These are phyloP conservation scores for Brachionus calyciflorus DNA, from an alignment of 1,140 invertebrate genomes.

Conservation along the genomic window DNA sequence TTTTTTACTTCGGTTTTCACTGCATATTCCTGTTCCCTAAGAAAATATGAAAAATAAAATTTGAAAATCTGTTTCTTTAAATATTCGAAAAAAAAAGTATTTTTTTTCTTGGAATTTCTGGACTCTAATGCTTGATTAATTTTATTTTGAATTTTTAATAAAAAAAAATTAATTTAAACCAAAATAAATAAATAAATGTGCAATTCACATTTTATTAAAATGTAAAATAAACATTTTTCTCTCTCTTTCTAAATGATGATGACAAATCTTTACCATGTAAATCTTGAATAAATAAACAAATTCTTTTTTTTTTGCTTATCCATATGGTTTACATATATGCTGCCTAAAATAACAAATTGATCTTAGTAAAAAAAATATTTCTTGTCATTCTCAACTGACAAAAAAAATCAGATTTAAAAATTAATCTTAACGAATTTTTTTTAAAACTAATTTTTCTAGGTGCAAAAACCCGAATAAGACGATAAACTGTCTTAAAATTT, in stretches of 20 bases:
- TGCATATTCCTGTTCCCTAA: not conserved
- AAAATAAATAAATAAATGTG: conserved; percentile 3
- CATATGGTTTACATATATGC: not conserved
- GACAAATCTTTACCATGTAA: conserved; percentile 8
- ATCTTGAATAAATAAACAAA: conserved; percentile 26
- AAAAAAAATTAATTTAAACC: not conserved
- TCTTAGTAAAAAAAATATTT: not conserved
- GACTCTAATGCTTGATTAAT: not conserved
- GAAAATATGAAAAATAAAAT: not conserved
- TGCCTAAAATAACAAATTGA: not conserved
- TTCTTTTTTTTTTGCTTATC: conserved; percentile 35
- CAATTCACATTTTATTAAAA: conserved; percentile 12
- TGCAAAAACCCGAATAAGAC: conserved; percentile 14
- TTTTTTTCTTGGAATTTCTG: not conserved
- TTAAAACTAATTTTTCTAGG: not conserved
- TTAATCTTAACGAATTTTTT: no score
- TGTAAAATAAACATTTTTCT: conserved; percentile 35
- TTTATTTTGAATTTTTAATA: not conserved
- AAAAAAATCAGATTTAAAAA: not conserved
- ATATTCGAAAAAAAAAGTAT: not conserved
- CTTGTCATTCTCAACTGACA: not conserved
- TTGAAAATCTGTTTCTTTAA: conserved; percentile 37
- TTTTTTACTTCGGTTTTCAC: no score
- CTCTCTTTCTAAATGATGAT: no score
- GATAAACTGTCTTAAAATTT: not conserved